Percentiles rank a stretch among this genome's conserved stretches.
These are phyloP conservation scores for Gymnopithys bicolor DNA, from an alignment of 2,797 vertebrate species.

Conservation along the genomic window DNA sequence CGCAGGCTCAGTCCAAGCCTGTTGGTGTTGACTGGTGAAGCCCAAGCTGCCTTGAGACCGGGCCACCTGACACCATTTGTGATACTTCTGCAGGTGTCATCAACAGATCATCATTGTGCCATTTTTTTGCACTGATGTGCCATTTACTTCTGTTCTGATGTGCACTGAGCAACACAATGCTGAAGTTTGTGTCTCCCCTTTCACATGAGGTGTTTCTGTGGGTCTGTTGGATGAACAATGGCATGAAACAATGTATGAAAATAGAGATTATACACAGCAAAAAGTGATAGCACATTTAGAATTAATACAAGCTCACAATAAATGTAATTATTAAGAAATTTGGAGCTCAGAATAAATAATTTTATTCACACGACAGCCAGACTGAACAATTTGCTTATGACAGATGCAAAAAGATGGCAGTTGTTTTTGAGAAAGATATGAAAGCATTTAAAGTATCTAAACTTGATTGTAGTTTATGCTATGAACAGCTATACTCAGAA, in stretches of 20 bases:
- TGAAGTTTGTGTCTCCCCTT: not conserved
- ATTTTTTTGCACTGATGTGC: not conserved
- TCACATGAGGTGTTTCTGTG: not conserved
- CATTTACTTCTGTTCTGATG: not conserved
- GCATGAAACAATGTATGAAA: not conserved
- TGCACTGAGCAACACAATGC: not conserved
- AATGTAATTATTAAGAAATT: constrained; percentile 48
- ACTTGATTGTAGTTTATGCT: not conserved
- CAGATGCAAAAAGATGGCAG: not conserved
- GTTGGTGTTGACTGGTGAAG: not conserved
- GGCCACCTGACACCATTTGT: not conserved
- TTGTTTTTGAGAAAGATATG: not conserved
- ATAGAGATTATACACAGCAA: not conserved
- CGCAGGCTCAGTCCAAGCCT: not conserved
- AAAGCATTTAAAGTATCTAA: not conserved
- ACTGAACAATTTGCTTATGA: constrained; percentile 56
- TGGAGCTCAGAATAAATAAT: constrained; percentile 35
- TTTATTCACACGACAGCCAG: constrained; percentile 46
- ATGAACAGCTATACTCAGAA: not conserved
- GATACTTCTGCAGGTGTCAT: not conserved
- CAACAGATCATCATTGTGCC: not conserved
- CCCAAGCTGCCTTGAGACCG: not conserved
- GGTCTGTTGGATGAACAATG: not conserved
- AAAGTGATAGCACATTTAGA: constrained; percentile 1
- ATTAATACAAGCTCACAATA: not conserved